Percentiles rank a stretch among this genome's conserved stretches.
These are phyloP conservation scores for Leptopterna dolabrata DNA, from an alignment of 2,888 invertebrate genomes.

Conservation along the genomic window DNA sequence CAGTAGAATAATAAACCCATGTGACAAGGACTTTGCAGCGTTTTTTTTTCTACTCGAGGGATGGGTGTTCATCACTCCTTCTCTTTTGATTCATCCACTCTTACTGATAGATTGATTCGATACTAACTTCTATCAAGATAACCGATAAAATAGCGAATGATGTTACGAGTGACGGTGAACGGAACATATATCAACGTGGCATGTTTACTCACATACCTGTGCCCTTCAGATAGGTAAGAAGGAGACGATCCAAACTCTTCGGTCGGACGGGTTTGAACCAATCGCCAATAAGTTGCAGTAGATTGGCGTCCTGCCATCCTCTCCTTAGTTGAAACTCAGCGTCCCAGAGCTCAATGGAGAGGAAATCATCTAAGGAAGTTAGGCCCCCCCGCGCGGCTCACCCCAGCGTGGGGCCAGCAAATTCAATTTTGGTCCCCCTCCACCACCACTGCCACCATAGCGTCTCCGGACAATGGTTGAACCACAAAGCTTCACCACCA, in stretches of 20 bases:
- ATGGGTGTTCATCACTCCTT: no score
- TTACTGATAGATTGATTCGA: no score
- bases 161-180: neutral
- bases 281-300: neutral
- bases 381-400: neutral
- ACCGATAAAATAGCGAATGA: neutral
- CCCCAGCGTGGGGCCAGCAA: constrained; percentile 26
- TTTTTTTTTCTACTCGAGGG: no score
- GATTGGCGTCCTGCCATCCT: constrained; percentile 1
- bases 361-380: constrained; percentile 10
- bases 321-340: constrained; percentile 4
- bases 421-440: constrained; percentile 32
- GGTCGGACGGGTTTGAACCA: neutral
- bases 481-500: constrained; percentile 34
- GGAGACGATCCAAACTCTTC: neutral
- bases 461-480: neutral
- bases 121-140: no score
- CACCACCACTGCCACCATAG: neutral
- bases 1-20: no score
- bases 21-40: no score
- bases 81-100: no score
- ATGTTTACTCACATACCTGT: neutral
- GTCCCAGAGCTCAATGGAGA: constrained; percentile 15
- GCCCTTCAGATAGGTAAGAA: neutral
- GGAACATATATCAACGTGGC: neutral